Percentiles rank a stretch among this genome's conserved stretches.
These are phyloP conservation scores for Venustoraphidia nigricollis DNA, from an alignment of 2,888 invertebrate species.

Conservation along the genomic window DNA sequence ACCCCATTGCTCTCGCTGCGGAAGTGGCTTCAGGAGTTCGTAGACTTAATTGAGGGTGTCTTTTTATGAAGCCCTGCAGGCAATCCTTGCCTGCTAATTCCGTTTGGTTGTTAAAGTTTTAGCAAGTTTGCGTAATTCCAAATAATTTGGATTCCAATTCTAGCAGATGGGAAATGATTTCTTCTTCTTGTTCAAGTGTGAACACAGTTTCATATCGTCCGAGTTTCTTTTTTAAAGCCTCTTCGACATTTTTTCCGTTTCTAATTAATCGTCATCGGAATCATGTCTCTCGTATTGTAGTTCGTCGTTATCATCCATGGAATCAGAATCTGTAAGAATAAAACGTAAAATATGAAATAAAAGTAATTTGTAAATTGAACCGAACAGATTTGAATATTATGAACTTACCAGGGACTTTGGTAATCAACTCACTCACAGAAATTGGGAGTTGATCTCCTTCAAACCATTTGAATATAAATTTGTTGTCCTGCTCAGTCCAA, in stretches of 20 bases:
- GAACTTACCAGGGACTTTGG: background rate
- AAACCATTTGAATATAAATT: constrained; percentile 14
- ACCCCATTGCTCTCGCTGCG: constrained; percentile 19
- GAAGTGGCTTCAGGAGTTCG: constrained; percentile 14
- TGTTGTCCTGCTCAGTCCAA: constrained; percentile 11
- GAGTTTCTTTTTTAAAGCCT: too few relatives aligned
- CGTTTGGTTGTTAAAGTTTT: too few relatives aligned
- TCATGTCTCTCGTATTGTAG: too few relatives aligned
- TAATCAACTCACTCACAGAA: constrained; percentile 7
- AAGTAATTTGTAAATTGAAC: background rate
- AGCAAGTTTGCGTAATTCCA: too few relatives aligned
- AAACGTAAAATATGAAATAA: too few relatives aligned
- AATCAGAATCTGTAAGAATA: background rate
- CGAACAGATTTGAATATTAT: background rate
- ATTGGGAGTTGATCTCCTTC: constrained; percentile 15
- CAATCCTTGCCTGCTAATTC: constrained; percentile 18
- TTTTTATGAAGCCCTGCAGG: constrained; percentile 15
- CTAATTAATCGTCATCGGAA: too few relatives aligned
- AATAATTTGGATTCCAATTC: too few relatives aligned
- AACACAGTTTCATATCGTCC: too few relatives aligned
- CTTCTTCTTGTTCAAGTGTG: too few relatives aligned
- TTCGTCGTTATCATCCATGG: background rate
- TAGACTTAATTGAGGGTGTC: constrained; percentile 12
- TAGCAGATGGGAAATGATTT: too few relatives aligned
- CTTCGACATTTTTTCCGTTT: too few relatives aligned